Conservation (phyloP, 2,113 vertebrate species). For the Crypturellus undulatus region DNA sequence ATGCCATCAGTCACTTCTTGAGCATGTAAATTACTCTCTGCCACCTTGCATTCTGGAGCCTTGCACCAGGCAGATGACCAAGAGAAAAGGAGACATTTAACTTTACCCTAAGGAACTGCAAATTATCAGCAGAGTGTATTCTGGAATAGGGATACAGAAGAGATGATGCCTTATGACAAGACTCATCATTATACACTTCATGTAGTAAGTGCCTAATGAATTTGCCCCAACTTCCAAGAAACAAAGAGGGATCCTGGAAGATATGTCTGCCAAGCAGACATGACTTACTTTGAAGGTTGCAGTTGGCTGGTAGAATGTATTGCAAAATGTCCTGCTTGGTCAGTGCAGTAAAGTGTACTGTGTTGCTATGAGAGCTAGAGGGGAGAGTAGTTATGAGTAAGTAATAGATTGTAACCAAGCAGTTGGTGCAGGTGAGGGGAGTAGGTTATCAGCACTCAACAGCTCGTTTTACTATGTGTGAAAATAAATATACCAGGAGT, state of each 20-base stretch:
- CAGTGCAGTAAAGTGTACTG: neutral
- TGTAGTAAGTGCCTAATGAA: neutral
- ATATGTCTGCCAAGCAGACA: neutral
- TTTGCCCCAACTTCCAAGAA: neutral
- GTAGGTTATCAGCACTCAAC: neutral
- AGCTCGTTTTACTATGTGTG: neutral
- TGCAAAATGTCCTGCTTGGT: neutral
- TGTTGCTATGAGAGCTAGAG: neutral
- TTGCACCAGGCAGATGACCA: neutral
- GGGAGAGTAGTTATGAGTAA: neutral
- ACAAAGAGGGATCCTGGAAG: neutral
- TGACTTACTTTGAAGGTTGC: neutral
- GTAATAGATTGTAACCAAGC: neutral
- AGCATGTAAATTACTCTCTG: neutral
- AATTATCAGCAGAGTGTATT: neutral
- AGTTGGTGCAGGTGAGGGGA: neutral
- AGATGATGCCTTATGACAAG: neutral
- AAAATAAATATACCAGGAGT: neutral
- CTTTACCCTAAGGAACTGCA: neutral
- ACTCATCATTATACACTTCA: neutral
- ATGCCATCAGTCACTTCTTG: neutral
- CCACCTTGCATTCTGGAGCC: neutral
- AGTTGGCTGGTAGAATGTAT: neutral
- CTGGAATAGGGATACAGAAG: neutral
- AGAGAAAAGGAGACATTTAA: neutral